A percentile compares a stretch with the other conserved stretches of the same genome.
These are phyloP conservation scores for Drosophila equinoxialis DNA, from an alignment of 1,140 invertebrate species.

Conservation along the genomic window DNA sequence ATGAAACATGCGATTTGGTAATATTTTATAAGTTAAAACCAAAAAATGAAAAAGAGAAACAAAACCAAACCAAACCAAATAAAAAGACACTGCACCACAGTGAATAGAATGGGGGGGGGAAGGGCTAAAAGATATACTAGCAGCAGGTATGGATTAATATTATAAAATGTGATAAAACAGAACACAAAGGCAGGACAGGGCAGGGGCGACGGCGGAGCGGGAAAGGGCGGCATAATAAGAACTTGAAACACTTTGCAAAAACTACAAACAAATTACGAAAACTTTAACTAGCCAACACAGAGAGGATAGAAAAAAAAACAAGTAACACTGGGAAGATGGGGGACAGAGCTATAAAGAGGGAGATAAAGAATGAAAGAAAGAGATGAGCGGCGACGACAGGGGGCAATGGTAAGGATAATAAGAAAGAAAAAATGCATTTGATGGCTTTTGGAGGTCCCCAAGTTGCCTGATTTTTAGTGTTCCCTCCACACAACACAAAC, in stretches of 20 bases:
- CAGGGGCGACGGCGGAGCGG: neutral
- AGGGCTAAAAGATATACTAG: neutral
- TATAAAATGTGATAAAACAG: neutral
- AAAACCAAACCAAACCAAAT: conserved; percentile 18
- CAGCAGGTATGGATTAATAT: neutral
- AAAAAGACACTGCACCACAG: neutral
- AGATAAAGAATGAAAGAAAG: neutral
- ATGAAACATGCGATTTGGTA: conserved; percentile 54
- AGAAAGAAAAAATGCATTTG: conserved; percentile 41
- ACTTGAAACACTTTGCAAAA: neutral
- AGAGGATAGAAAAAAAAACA: no score
- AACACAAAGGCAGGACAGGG: neutral
- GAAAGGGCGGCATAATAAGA: no score
- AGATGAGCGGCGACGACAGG: neutral
- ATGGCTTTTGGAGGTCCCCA: conserved; percentile 46
- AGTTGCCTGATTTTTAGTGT: conserved; percentile 55
- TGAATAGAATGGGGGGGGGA: neutral
- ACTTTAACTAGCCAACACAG: conserved; percentile 27
- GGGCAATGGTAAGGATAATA: conserved; percentile 2
- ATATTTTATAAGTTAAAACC: conserved; percentile 54
- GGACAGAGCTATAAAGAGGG: no score
- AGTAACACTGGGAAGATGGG: no score
- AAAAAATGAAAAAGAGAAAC: conserved; percentile 4
- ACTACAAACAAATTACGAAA: conserved; percentile 40
- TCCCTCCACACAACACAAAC: neutral